Base-by-base conservation (phyloP, 92 coral and sea anemone species). In the Metridium senile region DNA sequence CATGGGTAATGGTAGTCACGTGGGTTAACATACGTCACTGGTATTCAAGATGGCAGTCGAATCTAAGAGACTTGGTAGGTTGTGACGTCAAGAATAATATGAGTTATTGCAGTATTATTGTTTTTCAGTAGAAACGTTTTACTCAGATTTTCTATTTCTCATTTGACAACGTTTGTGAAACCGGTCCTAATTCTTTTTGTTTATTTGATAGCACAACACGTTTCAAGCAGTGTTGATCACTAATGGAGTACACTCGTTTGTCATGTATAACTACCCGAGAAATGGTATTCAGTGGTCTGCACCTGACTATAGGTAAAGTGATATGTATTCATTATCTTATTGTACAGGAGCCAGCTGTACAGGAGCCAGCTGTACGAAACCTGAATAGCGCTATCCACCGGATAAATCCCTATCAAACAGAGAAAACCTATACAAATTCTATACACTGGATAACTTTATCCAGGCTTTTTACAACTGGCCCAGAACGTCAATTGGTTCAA, bases 201-300 rank as follows among this genome's bases (percentile, higher is more conserved):
- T 54, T 54, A 17, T 17, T 26, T 30, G 45, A 39, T 52, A 83
- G 92, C 49, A 52, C 32, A 88, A 88, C 74, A 88, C 88, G 16
- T 88, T 88, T 34, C 92, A 88, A 70, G 81, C 85, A 2, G 92
- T 88, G 27, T 74, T 88, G 58, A 79, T 88, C 25, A 83, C 88
- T 39, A 25, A 88, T 64, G 84, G 88, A 47, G 72, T 57, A 11
- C 72, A 83, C 66, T 65, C 88, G 19, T 87, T 87, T 45, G 68
- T 74, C 23, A 59, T 87, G 82, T 87, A 78, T 62, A 87, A 87
- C 68, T 87, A 87, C 45, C 92, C 85, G 17, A 11, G 47, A n/a
- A 79, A 74, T 13, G 85, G 85, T 27, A 79, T 88, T 34, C 79
- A 79, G 82, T 88, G 92, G 88, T 53, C 88, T 2, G 59, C 58